Evolutionary conservation across 2,113 vertebrate species (phyloP), one percentile per base, ranked within the genome.

Genomic region (Crotalus horridus): DNA sequence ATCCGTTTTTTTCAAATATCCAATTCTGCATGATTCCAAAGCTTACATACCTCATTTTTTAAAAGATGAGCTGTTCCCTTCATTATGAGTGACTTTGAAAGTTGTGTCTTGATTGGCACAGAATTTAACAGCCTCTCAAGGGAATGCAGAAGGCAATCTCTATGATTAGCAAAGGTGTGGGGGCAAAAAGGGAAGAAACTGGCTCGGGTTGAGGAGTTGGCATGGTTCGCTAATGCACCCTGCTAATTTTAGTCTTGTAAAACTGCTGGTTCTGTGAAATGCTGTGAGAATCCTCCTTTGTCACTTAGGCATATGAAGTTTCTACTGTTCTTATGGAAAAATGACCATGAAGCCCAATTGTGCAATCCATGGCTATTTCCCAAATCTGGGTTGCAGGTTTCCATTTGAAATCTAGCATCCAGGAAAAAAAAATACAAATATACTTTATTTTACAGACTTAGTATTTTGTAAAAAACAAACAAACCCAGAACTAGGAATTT

Each of bases 211-310:
- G 91, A 87, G 87, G 85, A 87, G 59, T 33, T 51, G 93, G 95
- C 94, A 96, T 94, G 89, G 93, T 93, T 61, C 17, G 64, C 81
- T 97, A 39, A 15, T 64, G 26, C 51, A 55, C 26, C 26, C 26
- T 39, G 93, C 96, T 97, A 97, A 97, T 96, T 97, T 97, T 97
- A 96, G 95, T 91, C 92, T 94, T 90, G 51, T 90, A 0, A 51
- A 64, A 54, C 61, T 0, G 0, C 48, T 1, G 39, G 85, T 96
- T 96, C 95, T 94, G 93, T 90, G 95, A 96, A 95, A 33, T 91
- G 95, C 91, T 94, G 92, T 0, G 95, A 96, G 94, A 91, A 81
- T 24, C 29, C 91, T 89, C 23, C 0, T 2, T 9, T 0, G 85
- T 87, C 74, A 90, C 0, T 0, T 21, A 1, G 54, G 58, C n/a